Evolutionary conservation across 2,797 vertebrate species (phyloP).

Genomic region (Pristis pectinata): DNA sequence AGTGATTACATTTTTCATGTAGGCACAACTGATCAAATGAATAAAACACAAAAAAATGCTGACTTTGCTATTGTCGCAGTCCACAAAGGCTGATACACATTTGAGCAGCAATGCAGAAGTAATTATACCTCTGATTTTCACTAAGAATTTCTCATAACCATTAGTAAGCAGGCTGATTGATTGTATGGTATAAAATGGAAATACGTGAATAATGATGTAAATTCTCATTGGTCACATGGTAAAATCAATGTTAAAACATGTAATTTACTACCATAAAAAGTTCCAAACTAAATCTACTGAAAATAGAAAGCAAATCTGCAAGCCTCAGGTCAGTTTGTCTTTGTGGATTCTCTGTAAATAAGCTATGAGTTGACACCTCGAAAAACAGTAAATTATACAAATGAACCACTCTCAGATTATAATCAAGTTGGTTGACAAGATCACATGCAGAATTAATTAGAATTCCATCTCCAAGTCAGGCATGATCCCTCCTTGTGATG

Average conservation of each 20-base stretch:
- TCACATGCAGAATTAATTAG: slow-evolving; percentile 11
- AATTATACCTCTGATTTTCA: background rate
- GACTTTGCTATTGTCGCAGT: background rate
- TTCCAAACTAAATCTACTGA: background rate
- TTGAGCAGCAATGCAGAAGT: background rate
- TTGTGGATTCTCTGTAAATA: background rate
- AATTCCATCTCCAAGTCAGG: slow-evolving; percentile 14
- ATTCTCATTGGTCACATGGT: background rate
- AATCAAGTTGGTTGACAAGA: background rate
- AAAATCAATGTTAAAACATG: background rate
- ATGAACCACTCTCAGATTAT: background rate
- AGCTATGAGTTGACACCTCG: background rate
- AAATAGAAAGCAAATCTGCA: background rate
- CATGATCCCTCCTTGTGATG: background rate
- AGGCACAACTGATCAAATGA: background rate
- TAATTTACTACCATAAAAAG: background rate
- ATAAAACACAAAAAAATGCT: background rate
- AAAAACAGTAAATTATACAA: slow-evolving; percentile 1
- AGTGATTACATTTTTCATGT: background rate
- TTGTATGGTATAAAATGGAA: background rate
- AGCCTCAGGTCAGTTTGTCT: background rate
- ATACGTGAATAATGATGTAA: background rate
- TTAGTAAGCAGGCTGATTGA: background rate
- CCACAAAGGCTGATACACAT: background rate
- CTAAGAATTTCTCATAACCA: background rate